Percentiles rank a stretch among this genome's conserved stretches.
Conservation (phyloP, 2,888 invertebrate species). For the Agrypnus murinus region DNA sequence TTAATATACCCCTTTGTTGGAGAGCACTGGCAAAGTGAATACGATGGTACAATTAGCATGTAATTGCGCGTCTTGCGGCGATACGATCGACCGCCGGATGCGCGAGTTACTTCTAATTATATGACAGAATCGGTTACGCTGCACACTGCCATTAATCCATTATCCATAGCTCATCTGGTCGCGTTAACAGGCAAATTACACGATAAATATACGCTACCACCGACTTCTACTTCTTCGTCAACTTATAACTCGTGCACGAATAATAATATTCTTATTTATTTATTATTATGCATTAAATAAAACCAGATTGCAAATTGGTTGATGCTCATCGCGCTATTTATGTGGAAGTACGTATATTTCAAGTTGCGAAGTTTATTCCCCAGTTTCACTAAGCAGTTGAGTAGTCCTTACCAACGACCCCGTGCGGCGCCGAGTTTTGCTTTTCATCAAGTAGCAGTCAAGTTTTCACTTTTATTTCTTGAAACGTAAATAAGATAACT, state of each 20-base stretch:
- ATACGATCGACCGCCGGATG: conserved; percentile 54
- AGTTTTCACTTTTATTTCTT: too few relatives aligned
- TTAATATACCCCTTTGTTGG: conserved; percentile 3
- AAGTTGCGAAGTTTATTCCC: too few relatives aligned
- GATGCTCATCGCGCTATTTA: too few relatives aligned
- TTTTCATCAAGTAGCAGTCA: too few relatives aligned
- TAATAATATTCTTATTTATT: neutral
- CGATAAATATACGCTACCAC: conserved; percentile 36
- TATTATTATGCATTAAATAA: too few relatives aligned
- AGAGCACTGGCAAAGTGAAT: conserved; percentile 30
- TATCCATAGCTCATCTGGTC: conserved; percentile 52
- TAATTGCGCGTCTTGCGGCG: conserved; percentile 52
- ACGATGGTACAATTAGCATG: conserved; percentile 47
- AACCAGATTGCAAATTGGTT: too few relatives aligned
- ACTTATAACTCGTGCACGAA: conserved; percentile 24
- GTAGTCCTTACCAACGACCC: too few relatives aligned
- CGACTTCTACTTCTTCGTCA: conserved; percentile 16
- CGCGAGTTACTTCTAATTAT: conserved; percentile 56
- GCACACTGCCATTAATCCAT: conserved; percentile 50
- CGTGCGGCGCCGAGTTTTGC: too few relatives aligned
- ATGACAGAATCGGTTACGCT: conserved; percentile 56
- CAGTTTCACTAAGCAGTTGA: too few relatives aligned
- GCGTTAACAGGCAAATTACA: conserved; percentile 51
- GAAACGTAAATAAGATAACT: too few relatives aligned
- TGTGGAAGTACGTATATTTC: too few relatives aligned